Evolutionary conservation across 2,113 vertebrate species (phyloP).

Genomic region (Prolemur simus): DNA sequence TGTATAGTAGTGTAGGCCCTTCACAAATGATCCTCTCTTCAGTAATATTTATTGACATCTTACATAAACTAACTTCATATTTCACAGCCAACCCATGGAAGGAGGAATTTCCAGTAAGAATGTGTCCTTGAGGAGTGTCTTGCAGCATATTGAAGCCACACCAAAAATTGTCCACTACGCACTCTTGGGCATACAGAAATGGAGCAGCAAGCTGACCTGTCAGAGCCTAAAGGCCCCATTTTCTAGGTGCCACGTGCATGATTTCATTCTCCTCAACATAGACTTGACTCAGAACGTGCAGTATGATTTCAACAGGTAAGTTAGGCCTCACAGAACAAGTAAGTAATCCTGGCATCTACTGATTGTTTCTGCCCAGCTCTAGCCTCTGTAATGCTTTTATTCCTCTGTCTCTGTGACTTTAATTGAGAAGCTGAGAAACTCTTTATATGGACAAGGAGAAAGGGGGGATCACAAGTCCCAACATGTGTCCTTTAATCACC

Average conservation of each 20-base stretch:
- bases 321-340: neutral
- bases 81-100: conserved; percentile 86
- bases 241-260: conserved; percentile 94
- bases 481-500: neutral
- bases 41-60: neutral
- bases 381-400: neutral
- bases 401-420: neutral
- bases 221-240: conserved; percentile 83
- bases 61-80: conserved; percentile 39
- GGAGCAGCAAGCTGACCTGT: conserved; percentile 90
- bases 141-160: conserved; percentile 95
- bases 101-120: conserved; percentile 84
- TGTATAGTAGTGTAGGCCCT: neutral
- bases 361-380: neutral
- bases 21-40: neutral
- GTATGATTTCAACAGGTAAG: conserved; percentile 97
- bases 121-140: conserved; percentile 92
- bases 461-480: neutral
- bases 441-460: neutral
- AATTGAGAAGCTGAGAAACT: neutral
- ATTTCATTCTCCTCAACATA: conserved; percentile 95
- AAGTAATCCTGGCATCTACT: too few species aligned
- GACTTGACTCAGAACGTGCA: conserved; percentile 98
- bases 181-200: conserved; percentile 93
- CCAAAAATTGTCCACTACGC: conserved; percentile 96